phyloP scores from a whole-genome alignment of 2,113 vertebrate species.

The Neoarius graeffei region DNA sequence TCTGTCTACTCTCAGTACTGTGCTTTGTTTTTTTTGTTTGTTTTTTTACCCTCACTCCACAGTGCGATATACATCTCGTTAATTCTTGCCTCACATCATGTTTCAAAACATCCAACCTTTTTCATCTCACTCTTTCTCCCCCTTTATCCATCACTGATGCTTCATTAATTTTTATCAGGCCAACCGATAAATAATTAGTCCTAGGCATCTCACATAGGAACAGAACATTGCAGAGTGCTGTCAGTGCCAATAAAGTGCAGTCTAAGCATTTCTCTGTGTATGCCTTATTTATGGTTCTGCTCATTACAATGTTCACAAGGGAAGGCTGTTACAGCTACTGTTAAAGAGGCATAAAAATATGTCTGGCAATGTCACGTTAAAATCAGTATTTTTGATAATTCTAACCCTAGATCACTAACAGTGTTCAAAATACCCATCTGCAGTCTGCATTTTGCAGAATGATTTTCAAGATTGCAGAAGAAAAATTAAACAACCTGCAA shows the following conservation, averaged over 20 bases:
- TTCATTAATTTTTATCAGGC: conserved; percentile 34
- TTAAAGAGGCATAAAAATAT: not conserved
- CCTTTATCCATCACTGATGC: conserved; percentile 18
- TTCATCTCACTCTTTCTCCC: conserved; percentile 20
- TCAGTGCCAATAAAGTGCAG: conserved; percentile 20
- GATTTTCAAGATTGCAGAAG: too few species aligned
- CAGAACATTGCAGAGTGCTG: conserved; percentile 29
- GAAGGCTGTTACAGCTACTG: not conserved
- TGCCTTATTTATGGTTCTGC: conserved; percentile 27
- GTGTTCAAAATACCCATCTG: too few species aligned
- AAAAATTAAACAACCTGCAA: too few species aligned
- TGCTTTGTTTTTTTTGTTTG: not conserved
- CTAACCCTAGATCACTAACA: not conserved
- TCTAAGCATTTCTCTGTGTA: conserved; percentile 26
- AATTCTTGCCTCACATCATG: conserved; percentile 29
- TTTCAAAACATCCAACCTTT: conserved; percentile 31
- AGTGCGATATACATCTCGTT: conserved; percentile 26
- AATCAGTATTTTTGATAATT: not conserved
- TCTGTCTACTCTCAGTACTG: not conserved
- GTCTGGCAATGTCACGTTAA: not conserved
- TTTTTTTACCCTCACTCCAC: not conserved
- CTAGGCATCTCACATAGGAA: conserved; percentile 11
- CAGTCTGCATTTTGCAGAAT: too few species aligned
- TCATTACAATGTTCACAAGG: conserved; percentile 16
- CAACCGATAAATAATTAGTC: conserved; percentile 32